Evolutionary conservation across 2,888 invertebrate species (phyloP), one percentile per base, ranked within the genome.

Genomic region (Eudasyphora cyanicolor): DNA sequence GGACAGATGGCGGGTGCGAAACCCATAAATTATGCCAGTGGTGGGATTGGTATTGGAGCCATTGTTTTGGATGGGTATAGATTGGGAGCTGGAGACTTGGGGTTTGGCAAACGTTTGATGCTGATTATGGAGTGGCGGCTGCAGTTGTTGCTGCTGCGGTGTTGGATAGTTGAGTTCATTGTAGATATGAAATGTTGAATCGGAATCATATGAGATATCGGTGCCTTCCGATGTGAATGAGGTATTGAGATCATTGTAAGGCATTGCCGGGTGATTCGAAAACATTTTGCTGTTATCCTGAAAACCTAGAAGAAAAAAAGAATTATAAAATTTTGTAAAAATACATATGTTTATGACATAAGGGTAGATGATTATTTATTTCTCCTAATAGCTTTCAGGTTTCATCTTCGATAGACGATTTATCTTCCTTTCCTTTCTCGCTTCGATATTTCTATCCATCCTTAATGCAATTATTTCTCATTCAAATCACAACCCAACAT

Each of bases 1-100:
- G 76, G 92, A 92, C 71, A 92, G 86, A 87, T 92, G 92, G 2
- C 92, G 88, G 14, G 91, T 91, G 35, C 92, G 91, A 86, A 91
- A 91, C 0, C 92, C 92, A 85, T 89, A 91, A 12, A 90, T 84
- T 19, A 89, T 89, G 12, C 89, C 90, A 10, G 81, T 85, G 29
- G 80, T 54, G 1, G 74, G 35, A 32, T 38, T 86, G 60, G 32
- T 64, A 54, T 21, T 27, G 10, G 21, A 57, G 19, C 14, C 29
- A 29, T 67, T 70, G 35, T 27, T 51, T 64, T 51, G 75, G 29
- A 45, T 80, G 62, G 49, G 64, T 19, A 76, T 85, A 17, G 71
- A 77, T 49, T 85, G 54, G 64, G 70, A 19, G 73, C 76, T 8
- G 27, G 75, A 27, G 54, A 69, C 79, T 74, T 67, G 78, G n/a